Evolutionary conservation across 2,113 vertebrate species (phyloP).

Genomic region (Silurus meridionalis): DNA sequence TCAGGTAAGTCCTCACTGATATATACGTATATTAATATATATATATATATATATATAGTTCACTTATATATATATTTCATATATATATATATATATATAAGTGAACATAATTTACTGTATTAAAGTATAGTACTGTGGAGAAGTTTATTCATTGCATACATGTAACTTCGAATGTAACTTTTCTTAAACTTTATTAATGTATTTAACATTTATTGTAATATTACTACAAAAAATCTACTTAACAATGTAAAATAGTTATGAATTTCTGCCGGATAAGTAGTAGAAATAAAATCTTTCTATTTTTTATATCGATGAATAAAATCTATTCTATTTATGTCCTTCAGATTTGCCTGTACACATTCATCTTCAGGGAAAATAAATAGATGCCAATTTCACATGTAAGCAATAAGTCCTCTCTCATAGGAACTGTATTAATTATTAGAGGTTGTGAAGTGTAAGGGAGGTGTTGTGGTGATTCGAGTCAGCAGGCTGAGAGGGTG

Average conservation of each 20-base stretch:
- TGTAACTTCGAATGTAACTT: neutral
- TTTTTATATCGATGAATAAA: neutral
- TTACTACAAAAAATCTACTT: neutral
- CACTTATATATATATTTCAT: too few species aligned
- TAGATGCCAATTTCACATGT: slow-evolving; percentile 24
- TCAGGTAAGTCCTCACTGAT: too few species aligned
- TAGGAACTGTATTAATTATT: slow-evolving; percentile 41
- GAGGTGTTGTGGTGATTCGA: neutral
- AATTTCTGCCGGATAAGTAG: neutral
- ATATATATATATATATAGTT: too few species aligned
- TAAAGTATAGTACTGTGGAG: too few species aligned
- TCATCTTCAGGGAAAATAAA: slow-evolving; percentile 23
- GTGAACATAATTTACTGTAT: too few species aligned
- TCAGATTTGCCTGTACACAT: neutral
- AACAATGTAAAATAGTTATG: neutral
- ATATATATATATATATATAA: too few species aligned
- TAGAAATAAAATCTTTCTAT: neutral
- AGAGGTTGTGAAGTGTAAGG: slow-evolving; percentile 34
- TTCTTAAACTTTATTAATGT: neutral
- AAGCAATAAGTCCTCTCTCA: slow-evolving; percentile 29
- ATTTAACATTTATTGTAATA: neutral
- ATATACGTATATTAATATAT: too few species aligned
- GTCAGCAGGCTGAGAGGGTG: neutral
- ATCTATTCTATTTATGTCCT: neutral
- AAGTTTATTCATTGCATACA: too few species aligned